Conservation (phyloP, 2,888 invertebrate genomes). For the Melinaea menophilus region DNA sequence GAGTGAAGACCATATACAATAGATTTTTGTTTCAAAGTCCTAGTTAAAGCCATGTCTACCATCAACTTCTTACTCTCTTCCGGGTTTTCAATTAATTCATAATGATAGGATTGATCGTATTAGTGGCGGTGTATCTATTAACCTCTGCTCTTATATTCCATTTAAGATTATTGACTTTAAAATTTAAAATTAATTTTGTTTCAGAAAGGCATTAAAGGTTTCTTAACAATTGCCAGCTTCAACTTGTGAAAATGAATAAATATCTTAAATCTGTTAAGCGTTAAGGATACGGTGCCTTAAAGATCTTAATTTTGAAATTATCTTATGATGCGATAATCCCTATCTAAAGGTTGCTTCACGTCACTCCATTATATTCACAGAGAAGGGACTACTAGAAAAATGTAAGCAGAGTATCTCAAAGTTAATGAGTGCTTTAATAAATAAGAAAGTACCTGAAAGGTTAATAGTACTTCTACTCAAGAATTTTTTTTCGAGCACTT, state of each 20-base stretch:
- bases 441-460: conserved; percentile 64
- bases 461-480: conserved; percentile 46
- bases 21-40: too few relatives aligned
- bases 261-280: conserved; percentile 62
- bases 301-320: too few relatives aligned
- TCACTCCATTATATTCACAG: not conserved
- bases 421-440: conserved; percentile 39
- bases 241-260: conserved; percentile 56
- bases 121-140: too few relatives aligned
- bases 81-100: too few relatives aligned
- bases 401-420: conserved; percentile 22
- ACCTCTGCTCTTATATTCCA: too few relatives aligned
- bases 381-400: not conserved
- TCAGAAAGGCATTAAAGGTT: conserved; percentile 53
- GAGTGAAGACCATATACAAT: too few relatives aligned
- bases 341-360: not conserved
- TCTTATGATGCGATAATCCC: not conserved
- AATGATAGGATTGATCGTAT: too few relatives aligned
- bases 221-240: conserved; percentile 47
- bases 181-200: conserved; percentile 52
- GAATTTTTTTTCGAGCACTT: conserved; percentile 69
- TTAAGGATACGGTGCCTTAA: conserved; percentile 14
- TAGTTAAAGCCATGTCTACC: too few relatives aligned
- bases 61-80: too few relatives aligned
- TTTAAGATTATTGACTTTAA: too few relatives aligned